Conservation (phyloP, 2,888 invertebrate species). For the Idaea biselata region DNA sequence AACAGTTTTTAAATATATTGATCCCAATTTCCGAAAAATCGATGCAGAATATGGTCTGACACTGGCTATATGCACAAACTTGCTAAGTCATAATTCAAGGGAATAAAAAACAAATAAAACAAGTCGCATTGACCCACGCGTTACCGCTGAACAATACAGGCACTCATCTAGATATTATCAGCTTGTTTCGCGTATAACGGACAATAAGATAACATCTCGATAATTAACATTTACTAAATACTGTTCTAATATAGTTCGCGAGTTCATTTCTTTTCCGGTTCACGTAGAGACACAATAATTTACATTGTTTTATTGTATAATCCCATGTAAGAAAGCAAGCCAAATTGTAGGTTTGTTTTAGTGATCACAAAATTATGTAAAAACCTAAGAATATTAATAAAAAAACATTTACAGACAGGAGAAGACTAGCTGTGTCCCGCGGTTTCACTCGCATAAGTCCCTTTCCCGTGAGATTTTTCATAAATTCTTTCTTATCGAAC, state of each 20-base stretch:
- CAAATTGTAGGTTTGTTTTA: neutral
- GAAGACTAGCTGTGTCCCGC: no score
- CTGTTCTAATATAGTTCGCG: neutral
- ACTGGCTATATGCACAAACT: no score
- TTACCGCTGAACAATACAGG: neutral
- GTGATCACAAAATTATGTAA: neutral
- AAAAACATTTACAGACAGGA: no score
- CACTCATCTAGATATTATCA: neutral
- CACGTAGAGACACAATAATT: neutral
- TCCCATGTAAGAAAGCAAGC: neutral
- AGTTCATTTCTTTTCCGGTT: neutral
- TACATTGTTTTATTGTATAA: neutral
- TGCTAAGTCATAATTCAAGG: no score
- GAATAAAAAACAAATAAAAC: no score
- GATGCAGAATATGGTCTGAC: no score
- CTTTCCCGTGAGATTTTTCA: no score
- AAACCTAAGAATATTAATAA: no score
- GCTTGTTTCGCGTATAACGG: neutral
- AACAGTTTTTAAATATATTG: no score
- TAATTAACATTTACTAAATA: neutral
- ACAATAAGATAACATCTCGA: neutral
- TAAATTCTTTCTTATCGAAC: no score
- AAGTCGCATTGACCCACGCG: neutral
- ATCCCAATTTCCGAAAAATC: no score
- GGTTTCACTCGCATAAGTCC: no score